Percentiles rank a stretch among this genome's conserved stretches.
phyloP scores from a whole-genome alignment of 2,113 vertebrate species.

The Lichenostomus cassidix region DNA sequence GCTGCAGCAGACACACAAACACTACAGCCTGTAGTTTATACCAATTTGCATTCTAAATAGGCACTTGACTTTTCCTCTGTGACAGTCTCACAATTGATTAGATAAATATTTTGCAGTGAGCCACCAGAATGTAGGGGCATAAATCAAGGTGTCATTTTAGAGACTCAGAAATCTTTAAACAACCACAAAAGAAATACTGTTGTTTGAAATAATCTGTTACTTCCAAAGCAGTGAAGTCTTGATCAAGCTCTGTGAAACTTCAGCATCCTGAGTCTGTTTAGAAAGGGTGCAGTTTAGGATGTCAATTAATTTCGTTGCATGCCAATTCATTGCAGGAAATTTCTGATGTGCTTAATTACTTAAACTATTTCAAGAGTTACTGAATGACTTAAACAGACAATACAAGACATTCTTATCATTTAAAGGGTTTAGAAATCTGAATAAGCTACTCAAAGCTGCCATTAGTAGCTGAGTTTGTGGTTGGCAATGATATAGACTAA shows the following conservation, averaged over 20 bases:
- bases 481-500: neutral
- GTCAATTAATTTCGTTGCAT: neutral
- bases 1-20: neutral
- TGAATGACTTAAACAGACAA: neutral
- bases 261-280: neutral
- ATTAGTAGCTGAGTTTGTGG: neutral
- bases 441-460: neutral
- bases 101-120: conserved; percentile 49
- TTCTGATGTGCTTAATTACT: neutral
- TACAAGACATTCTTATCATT: neutral
- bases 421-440: neutral
- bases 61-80: conserved; percentile 48
- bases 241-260: neutral
- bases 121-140: neutral
- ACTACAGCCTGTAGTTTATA: neutral
- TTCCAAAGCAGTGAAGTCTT: neutral
- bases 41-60: conserved; percentile 39
- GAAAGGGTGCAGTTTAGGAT: neutral
- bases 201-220: neutral
- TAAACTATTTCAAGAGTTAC: neutral
- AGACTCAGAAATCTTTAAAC: neutral
- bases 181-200: neutral
- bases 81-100: conserved; percentile 18
- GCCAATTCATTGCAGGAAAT: neutral
- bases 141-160: conserved; percentile 23